A percentile compares a stretch with the other conserved stretches of the same genome.
These are phyloP conservation scores for Drosophila falleni DNA, from an alignment of 2,888 invertebrate genomes.

Conservation along the genomic window DNA sequence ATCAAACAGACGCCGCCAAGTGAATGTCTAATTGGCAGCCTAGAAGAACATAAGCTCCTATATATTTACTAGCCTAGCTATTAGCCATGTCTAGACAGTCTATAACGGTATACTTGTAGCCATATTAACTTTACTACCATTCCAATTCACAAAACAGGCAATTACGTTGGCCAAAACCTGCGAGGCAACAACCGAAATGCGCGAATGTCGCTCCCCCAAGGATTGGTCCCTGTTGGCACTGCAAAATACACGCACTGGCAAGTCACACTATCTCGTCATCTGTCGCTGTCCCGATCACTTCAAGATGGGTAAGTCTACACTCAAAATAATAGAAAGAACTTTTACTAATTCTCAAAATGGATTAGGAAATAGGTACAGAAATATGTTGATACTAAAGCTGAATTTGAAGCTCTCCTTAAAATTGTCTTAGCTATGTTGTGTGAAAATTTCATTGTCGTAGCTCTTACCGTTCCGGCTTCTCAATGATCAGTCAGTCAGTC, in stretches of 20 bases:
- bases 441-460: too few relatives aligned
- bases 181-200: constrained; percentile 96
- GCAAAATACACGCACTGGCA: constrained; percentile 96
- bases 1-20: constrained; percentile 42
- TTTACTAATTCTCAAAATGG: not conserved
- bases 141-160: constrained; percentile 86
- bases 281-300: constrained; percentile 95
- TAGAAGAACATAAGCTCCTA: constrained; percentile 18
- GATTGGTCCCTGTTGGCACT: constrained; percentile 96
- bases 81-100: constrained; percentile 60
- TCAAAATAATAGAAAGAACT: not conserved
- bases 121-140: constrained; percentile 9
- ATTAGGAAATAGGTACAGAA: not conserved
- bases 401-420: too few relatives aligned
- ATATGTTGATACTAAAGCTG: not conserved
- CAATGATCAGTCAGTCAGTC: too few relatives aligned
- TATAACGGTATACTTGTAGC: constrained; percentile 25
- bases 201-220: constrained; percentile 93
- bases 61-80: constrained; percentile 10
- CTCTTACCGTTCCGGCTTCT: too few relatives aligned
- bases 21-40: constrained; percentile 71
- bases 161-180: constrained; percentile 96
- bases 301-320: constrained; percentile 90
- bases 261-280: constrained; percentile 96
- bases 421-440: too few relatives aligned